phyloP scores from a whole-genome alignment of 2,797 vertebrate genomes.

The Lagorchestes hirsutus region DNA sequence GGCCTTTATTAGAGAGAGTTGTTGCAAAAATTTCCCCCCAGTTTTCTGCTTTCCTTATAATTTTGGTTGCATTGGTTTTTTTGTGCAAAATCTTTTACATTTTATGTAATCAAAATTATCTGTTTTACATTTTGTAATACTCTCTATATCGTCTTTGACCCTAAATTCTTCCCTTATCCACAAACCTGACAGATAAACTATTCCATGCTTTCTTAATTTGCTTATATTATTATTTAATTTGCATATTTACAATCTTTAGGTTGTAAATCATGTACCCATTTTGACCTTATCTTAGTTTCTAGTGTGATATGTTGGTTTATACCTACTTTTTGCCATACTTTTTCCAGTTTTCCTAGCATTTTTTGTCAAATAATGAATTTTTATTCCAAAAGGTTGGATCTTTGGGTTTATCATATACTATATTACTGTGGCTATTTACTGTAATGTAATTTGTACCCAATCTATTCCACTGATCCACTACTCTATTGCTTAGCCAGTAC shows the following conservation, averaged over 20 bases:
- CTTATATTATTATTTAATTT: neutral
- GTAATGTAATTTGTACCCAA: no score
- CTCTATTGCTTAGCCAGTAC: no score
- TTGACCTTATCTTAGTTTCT: neutral
- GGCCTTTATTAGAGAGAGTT: no score
- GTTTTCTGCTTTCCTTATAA: neutral
- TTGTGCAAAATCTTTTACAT: neutral
- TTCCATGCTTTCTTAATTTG: neutral
- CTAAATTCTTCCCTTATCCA: neutral
- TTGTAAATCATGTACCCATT: neutral
- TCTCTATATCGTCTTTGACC: neutral
- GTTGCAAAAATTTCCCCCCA: no score
- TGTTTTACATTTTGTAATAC: neutral
- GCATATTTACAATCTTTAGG: neutral
- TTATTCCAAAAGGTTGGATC: no score
- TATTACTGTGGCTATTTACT: no score
- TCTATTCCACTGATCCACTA: no score
- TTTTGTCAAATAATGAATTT: no score
- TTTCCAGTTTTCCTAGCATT: no score
- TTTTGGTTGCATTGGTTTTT: neutral
- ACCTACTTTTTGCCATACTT: no score
- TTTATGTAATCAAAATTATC: neutral
- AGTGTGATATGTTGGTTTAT: no score
- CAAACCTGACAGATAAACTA: neutral
- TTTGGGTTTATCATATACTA: no score